A percentile compares a stretch with the other conserved stretches of the same genome.
Evolutionary conservation across 2,113 vertebrate genomes (phyloP).

Genomic region (Toxotes chatareus): DNA sequence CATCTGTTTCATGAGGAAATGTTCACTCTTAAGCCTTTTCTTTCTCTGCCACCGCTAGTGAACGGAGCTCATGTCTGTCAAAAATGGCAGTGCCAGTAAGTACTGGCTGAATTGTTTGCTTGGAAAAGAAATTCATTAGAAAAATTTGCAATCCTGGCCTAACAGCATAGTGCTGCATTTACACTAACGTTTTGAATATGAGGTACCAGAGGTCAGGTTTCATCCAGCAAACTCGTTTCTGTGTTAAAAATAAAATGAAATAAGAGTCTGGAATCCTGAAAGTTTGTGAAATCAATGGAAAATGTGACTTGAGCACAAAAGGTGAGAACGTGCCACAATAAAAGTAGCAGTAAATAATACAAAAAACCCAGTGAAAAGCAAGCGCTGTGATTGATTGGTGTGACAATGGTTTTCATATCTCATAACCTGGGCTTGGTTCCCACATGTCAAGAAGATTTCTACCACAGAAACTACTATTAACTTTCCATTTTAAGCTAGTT

Average conservation of each 20-base stretch:
- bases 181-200: conserved; percentile 5
- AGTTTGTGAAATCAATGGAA: conserved; percentile 18
- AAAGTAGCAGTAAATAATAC: conserved; percentile 1
- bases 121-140: conserved; percentile 9
- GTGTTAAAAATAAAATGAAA: conserved; percentile 9
- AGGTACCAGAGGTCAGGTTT: background rate
- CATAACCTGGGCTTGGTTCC: background rate
- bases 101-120: background rate
- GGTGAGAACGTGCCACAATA: background rate
- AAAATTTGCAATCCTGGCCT: conserved; percentile 1
- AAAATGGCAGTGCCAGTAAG: conserved; percentile 8
- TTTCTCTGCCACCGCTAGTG: conserved; percentile 41
- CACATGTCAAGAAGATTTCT: background rate
- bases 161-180: background rate
- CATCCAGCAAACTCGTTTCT: background rate
- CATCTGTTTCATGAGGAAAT: conserved; percentile 69
- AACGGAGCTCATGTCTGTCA: conserved; percentile 52
- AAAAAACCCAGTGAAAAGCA: background rate
- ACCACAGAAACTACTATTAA: background rate
- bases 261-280: background rate
- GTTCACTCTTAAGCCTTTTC: conserved; percentile 55
- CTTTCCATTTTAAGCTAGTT: background rate
- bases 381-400: background rate
- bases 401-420: background rate
- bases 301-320: conserved; percentile 6